A percentile compares a stretch with the other conserved stretches of the same genome.
These are phyloP conservation scores for Limanda limanda DNA, from an alignment of 2,113 vertebrate species.

Conservation along the genomic window DNA sequence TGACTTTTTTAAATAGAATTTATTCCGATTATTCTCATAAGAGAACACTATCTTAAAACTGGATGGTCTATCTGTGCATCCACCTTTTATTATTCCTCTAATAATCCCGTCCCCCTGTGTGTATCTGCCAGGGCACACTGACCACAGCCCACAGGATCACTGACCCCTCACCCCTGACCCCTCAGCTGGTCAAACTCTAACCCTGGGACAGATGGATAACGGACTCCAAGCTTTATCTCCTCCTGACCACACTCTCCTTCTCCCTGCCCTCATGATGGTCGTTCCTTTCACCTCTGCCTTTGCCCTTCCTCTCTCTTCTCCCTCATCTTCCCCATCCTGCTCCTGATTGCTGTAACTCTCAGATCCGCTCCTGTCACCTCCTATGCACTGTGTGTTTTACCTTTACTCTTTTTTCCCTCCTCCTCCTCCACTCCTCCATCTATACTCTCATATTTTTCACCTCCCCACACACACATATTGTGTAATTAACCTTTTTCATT, in stretches of 20 bases:
- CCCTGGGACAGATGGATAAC: conserved; percentile 81
- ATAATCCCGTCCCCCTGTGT: conserved; percentile 45
- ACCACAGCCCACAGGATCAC: conserved; percentile 57
- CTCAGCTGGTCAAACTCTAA: conserved; percentile 80
- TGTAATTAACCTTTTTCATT: conserved; percentile 3
- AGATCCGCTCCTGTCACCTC: conserved; percentile 28
- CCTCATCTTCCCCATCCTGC: conserved; percentile 14
- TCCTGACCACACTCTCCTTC: conserved; percentile 64
- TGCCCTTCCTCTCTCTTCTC: conserved; percentile 7
- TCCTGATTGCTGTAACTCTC: conserved; percentile 31
- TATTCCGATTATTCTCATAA: background rate
- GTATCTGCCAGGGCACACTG: conserved; percentile 56
- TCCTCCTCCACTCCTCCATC: conserved; percentile 1
- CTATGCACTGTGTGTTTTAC: conserved; percentile 11
- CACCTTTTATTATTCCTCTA: conserved; percentile 5
- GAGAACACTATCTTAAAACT: background rate
- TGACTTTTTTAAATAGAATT: background rate
- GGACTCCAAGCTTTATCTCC: conserved; percentile 73
- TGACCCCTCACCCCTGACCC: conserved; percentile 72
- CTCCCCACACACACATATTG: background rate
- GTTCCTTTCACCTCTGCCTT: conserved; percentile 59
- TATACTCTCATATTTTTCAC: conserved; percentile 13
- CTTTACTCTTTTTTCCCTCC: conserved; percentile 17
- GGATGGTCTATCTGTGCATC: conserved; percentile 8
- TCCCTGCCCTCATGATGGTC: conserved; percentile 43